Conservation (phyloP, 2,113 vertebrate genomes). For the Willisornis vidua region DNA sequence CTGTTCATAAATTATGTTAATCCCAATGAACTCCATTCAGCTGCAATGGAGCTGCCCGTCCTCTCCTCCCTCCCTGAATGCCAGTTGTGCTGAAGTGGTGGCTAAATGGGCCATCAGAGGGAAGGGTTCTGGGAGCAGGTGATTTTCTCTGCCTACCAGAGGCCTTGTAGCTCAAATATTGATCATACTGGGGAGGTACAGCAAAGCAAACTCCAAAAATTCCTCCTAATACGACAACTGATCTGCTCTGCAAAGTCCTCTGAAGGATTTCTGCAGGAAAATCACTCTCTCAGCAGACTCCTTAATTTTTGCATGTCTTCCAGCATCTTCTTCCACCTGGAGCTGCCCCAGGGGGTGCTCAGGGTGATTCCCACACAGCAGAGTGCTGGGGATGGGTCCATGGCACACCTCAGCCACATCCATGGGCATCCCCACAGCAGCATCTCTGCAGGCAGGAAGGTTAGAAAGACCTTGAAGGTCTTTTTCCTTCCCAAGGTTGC, state of each 20-base stretch:
- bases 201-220: background rate
- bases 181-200: rapidly evolving
- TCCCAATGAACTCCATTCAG: background rate
- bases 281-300: background rate
- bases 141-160: background rate
- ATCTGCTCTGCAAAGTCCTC: background rate
- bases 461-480: background rate
- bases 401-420: rapidly evolving
- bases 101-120: background rate
- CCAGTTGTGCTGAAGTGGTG: background rate
- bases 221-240: rapidly evolving
- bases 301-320: background rate
- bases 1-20: rapidly evolving
- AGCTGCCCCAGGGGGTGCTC: rapidly evolving
- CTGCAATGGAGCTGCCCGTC: background rate
- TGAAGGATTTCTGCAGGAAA: background rate
- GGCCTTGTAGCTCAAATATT: rapidly evolving
- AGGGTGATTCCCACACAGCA: background rate
- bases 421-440: background rate
- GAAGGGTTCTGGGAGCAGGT: background rate
- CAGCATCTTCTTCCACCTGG: background rate
- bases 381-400: background rate
- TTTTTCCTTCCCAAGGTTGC: rapidly evolving
- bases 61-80: background rate
- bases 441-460: rapidly evolving